Evolutionary conservation across 2,113 vertebrate species (phyloP).

Genomic region (Holacanthus passer): DNA sequence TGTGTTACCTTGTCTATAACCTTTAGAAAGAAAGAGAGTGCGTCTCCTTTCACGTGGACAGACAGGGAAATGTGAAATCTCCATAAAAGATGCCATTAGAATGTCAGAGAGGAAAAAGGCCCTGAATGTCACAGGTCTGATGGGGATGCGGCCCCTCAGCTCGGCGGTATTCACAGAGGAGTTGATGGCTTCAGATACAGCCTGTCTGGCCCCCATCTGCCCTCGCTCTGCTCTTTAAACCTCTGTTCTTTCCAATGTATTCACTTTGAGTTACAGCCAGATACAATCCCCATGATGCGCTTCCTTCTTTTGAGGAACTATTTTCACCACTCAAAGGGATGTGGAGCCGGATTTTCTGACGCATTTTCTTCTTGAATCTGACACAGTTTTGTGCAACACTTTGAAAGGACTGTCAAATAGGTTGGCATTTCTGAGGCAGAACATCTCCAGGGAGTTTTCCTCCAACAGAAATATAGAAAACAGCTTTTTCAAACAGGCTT

Average conservation of each 20-base stretch:
- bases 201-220: conserved; percentile 56
- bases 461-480: conserved; percentile 50
- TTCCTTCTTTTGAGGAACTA: conserved; percentile 59
- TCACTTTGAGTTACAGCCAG: conserved; percentile 63
- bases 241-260: conserved; percentile 59
- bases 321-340: conserved; percentile 59
- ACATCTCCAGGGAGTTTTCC: conserved; percentile 57
- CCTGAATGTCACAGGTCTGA: conserved; percentile 69
- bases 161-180: conserved; percentile 51
- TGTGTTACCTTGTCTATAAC: conserved; percentile 68
- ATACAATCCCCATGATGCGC: conserved; percentile 54
- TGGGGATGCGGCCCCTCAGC: conserved; percentile 52
- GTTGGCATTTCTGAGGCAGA: conserved; percentile 56
- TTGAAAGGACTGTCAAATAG: conserved; percentile 64
- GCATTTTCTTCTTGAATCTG: conserved; percentile 58
- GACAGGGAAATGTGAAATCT: conserved; percentile 72
- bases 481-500: conserved; percentile 32
- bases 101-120: conserved; percentile 67
- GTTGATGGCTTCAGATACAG: conserved; percentile 65
- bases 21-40: conserved; percentile 66
- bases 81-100: conserved; percentile 71
- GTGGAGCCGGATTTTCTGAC: conserved; percentile 43
- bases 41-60: conserved; percentile 48
- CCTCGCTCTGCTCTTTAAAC: conserved; percentile 66
- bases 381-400: conserved; percentile 65